A percentile compares a stretch with the other conserved stretches of the same genome.
These are phyloP conservation scores for Chrysolina oricalcia DNA, from an alignment of 2,888 invertebrate genomes.

Conservation along the genomic window DNA sequence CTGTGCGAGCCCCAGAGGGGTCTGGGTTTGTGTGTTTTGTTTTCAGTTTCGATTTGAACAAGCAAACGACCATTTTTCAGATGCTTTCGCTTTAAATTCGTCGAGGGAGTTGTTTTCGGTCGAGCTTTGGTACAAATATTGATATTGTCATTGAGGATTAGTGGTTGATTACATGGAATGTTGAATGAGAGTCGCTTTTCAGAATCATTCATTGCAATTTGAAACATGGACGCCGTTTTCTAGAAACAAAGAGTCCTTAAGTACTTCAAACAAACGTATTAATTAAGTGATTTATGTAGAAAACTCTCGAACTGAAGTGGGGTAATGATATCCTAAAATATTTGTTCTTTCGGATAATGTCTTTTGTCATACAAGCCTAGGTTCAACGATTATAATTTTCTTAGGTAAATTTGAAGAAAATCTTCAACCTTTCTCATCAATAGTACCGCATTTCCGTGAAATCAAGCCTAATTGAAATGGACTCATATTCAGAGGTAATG, in stretches of 20 bases:
- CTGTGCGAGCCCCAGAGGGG: conserved; percentile 49
- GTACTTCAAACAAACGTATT: background rate
- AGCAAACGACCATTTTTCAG: conserved; percentile 20
- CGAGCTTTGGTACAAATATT: background rate
- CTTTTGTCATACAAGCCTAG: background rate
- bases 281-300: background rate
- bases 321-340: background rate
- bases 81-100: conserved; percentile 19
- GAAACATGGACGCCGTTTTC: background rate
- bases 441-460: background rate
- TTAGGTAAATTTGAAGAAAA: background rate
- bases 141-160: background rate
- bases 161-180: background rate
- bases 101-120: background rate
- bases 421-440: background rate
- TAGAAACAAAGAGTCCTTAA: background rate
- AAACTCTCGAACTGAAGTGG: background rate
- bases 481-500: too few species aligned
- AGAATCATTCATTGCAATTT: background rate
- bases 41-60: conserved; percentile 40
- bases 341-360: background rate
- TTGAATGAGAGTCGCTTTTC: background rate
- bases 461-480: background rate
- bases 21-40: conserved; percentile 49
- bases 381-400: background rate